A percentile compares a stretch with the other conserved stretches of the same genome.
Conservation (phyloP, 2,888 invertebrate species). For the Napeogenes sylphis region DNA sequence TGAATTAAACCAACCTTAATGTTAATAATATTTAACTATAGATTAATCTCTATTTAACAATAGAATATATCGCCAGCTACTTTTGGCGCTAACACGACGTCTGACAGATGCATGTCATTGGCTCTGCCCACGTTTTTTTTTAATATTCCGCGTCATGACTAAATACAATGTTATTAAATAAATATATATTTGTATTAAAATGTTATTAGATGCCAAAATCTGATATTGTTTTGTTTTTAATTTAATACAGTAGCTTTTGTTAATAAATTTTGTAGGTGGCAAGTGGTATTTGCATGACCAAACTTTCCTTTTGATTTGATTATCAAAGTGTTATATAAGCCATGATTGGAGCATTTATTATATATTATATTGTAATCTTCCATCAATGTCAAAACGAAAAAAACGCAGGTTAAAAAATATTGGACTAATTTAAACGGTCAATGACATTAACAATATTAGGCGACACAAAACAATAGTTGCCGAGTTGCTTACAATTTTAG, state of each 20-base stretch:
- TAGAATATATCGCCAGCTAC: neutral
- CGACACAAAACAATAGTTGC: constrained; percentile 1
- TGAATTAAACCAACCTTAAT: constrained; percentile 2
- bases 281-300: constrained; percentile 1
- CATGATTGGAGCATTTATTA: too few relatives aligned
- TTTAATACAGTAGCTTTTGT: too few relatives aligned
- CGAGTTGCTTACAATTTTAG: neutral
- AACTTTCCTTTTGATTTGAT: neutral
- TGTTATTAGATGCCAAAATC: too few relatives aligned
- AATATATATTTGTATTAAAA: too few relatives aligned
- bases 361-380: too few relatives aligned
- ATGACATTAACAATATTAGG: constrained; percentile 21
- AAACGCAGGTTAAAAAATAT: too few relatives aligned
- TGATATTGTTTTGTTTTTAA: too few relatives aligned
- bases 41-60: neutral
- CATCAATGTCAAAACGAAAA: too few relatives aligned
- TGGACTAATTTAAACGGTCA: constrained; percentile 24
- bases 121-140: too few relatives aligned
- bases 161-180: too few relatives aligned
- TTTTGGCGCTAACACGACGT: neutral
- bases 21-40: neutral
- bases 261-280: neutral
- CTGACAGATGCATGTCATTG: neutral
- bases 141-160: too few relatives aligned
- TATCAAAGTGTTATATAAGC: too few relatives aligned